A percentile compares a stretch with the other conserved stretches of the same genome.
Conservation (phyloP, 2,888 invertebrate genomes). For the Monopis laevigella region DNA sequence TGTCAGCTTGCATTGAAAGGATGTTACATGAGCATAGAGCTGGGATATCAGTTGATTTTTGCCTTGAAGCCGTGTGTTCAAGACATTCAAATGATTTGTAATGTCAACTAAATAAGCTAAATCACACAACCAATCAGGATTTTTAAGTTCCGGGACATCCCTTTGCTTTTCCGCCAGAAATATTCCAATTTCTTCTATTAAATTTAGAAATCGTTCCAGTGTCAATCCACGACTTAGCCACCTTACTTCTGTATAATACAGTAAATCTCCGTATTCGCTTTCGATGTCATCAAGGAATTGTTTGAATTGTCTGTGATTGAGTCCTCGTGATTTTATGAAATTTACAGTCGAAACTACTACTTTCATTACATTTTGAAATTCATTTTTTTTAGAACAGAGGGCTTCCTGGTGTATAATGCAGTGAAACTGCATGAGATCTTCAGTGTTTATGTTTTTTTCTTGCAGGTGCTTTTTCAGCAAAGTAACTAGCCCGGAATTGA, state of each 20-base stretch:
- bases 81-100: slow-evolving; percentile 10
- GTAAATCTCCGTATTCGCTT: slow-evolving; percentile 18
- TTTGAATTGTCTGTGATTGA: slow-evolving; percentile 19
- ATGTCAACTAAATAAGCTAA: slow-evolving; percentile 12
- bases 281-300: slow-evolving; percentile 18
- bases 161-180: slow-evolving; percentile 16
- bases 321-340: slow-evolving; percentile 10
- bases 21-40: too few species aligned
- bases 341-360: slow-evolving; percentile 3
- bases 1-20: too few species aligned
- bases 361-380: slow-evolving; percentile 6
- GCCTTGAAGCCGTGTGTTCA: slow-evolving; percentile 12
- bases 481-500: slow-evolving; percentile 21
- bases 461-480: slow-evolving; percentile 17
- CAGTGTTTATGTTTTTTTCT: slow-evolving; percentile 13
- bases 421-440: slow-evolving; percentile 6
- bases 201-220: slow-evolving; percentile 9
- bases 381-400: neutral
- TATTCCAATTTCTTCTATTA: slow-evolving; percentile 8
- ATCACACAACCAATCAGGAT: slow-evolving; percentile 10
- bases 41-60: too few species aligned
- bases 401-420: slow-evolving; percentile 11
- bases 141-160: slow-evolving; percentile 16
- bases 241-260: slow-evolving; percentile 18
- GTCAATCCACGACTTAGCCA: slow-evolving; percentile 13